A percentile compares a stretch with the other conserved stretches of the same genome.
These are phyloP conservation scores for Pyrrhosoma nymphula DNA, from an alignment of 2,888 invertebrate species.

Conservation along the genomic window DNA sequence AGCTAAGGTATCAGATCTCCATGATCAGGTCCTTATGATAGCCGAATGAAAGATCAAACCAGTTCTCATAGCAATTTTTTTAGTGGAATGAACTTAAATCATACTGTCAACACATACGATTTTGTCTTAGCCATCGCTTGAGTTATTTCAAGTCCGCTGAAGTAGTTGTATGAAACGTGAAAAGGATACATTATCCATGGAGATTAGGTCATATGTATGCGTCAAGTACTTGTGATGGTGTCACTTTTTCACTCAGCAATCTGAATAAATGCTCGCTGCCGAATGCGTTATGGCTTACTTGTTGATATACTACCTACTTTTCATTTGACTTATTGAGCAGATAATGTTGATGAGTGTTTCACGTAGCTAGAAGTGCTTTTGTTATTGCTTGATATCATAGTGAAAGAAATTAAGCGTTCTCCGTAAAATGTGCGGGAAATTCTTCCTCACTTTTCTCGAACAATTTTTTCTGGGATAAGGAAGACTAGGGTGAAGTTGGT, in stretches of 20 bases:
- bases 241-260: conserved; percentile 2
- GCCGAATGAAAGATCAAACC: background rate
- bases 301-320: conserved; percentile 1
- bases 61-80: conserved; percentile 5
- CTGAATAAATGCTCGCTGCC: background rate
- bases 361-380: background rate
- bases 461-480: too few relatives aligned
- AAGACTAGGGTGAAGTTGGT: too few relatives aligned
- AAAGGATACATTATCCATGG: background rate
- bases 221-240: background rate
- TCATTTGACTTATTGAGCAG: background rate
- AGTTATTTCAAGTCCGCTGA: background rate
- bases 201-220: conserved; percentile 1
- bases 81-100: background rate
- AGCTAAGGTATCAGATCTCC: background rate
- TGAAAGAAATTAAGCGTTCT: too few relatives aligned
- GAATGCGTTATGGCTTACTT: background rate
- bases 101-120: background rate
- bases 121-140: background rate
- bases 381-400: background rate
- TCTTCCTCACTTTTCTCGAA: too few relatives aligned
- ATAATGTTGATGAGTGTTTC: background rate
- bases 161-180: background rate
- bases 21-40: background rate
- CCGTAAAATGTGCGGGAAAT: too few relatives aligned